Evolutionary conservation across 2,797 vertebrate species (phyloP), one percentile per base, ranked within the genome.

Genomic region (Syndactyla subalaris): DNA sequence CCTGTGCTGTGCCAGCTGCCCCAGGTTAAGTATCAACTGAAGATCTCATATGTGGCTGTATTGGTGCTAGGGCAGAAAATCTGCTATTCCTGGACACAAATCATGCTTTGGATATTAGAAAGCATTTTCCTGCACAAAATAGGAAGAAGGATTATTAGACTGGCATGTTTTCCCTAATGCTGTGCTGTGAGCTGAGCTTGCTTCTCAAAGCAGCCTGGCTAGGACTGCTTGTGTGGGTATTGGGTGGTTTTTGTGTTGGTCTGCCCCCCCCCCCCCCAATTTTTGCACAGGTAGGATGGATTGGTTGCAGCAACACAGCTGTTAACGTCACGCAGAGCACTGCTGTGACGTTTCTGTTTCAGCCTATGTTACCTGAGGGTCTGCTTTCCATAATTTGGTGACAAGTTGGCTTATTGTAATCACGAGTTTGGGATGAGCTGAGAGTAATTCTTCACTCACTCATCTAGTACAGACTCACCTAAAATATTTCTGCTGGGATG

Each of bases 401-500:
- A 74, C 32, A 12, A 0, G 36, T 74, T 89, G 32, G 24, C 15
- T 78, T 30, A 5, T 36, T 78, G 18, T 54, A 74, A 59, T 96
- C 87, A 92, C 19, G 61, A 74, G 65, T 84, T 85, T 0, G 10
- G 65, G 78, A 45, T 91, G 91, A 91, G 46, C 67, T 27, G 57
- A 91, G 67, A n/a, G 16, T 62, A 85, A 57, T 57, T 81, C 72
- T 59, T 73, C 63, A 67, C 67, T 95, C 5, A 2, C 75, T 95
- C 5, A 2, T 65, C 72, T 68, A 19, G 22, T 71, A 49, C 39
- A 72, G 92, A 38, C 81, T 95, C 65, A 76, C 32, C 59, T 30
- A 68, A 94, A 95, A 76, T 81, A 75, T 21, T 88, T 88, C 66
- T 93, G 51, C 52, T 90, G 66, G 1, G 12, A 32, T 95, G 88